A percentile compares a stretch with the other conserved stretches of the same genome.
Evolutionary conservation across 2,797 vertebrate genomes (phyloP).

Genomic region (Anas acuta): DNA sequence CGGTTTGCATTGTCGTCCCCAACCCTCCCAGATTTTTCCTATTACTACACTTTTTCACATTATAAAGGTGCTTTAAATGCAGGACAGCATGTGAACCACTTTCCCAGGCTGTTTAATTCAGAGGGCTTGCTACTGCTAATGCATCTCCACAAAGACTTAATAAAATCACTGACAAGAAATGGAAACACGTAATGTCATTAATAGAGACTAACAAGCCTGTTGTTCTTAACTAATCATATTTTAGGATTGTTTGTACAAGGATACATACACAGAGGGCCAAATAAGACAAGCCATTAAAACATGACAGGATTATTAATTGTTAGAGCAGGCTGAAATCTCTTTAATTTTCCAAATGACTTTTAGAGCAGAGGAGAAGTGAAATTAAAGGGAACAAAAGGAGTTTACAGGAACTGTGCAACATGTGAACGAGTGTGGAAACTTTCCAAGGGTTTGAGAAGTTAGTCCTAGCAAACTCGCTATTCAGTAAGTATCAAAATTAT

Average conservation of each 20-base stretch:
- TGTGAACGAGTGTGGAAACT: neutral
- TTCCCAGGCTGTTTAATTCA: neutral
- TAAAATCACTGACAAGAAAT: conserved; percentile 28
- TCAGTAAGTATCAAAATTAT: neutral
- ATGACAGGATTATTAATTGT: neutral
- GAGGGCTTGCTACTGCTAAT: neutral
- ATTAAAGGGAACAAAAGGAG: neutral
- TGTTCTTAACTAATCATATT: conserved; percentile 46
- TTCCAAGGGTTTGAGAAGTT: neutral
- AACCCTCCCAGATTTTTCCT: neutral
- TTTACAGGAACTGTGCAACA: neutral
- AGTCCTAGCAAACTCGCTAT: neutral
- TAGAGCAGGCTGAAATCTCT: neutral
- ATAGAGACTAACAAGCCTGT: neutral
- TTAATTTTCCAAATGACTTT: neutral
- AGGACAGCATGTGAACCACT: neutral
- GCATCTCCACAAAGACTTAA: conserved; percentile 6
- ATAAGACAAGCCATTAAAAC: conserved; percentile 7
- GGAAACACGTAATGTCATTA: neutral
- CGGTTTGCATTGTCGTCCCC: accelerated
- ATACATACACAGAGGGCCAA: neutral
- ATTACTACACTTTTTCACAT: neutral
- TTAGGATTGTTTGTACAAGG: neutral
- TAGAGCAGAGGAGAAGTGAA: neutral
- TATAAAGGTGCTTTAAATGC: neutral